phyloP scores from a whole-genome alignment of 2,113 vertebrate genomes.

The Rhinolophus sinicus region DNA sequence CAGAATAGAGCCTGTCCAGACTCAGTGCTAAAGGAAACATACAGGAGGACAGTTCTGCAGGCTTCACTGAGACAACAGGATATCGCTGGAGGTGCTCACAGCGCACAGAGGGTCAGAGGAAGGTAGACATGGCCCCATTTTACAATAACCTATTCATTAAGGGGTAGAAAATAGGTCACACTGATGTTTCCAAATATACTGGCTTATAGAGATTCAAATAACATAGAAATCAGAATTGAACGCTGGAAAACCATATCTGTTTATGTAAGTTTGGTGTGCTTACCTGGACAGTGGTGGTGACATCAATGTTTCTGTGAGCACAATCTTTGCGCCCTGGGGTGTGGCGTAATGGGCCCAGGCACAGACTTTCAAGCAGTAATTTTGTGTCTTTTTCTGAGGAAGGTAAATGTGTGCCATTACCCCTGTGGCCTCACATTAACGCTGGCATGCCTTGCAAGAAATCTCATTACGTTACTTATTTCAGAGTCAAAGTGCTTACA shows the following conservation, averaged over 20 bases:
- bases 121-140: background rate
- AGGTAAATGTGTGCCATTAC: constrained; percentile 3
- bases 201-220: background rate
- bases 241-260: background rate
- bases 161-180: background rate
- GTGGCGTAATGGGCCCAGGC: background rate
- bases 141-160: background rate
- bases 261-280: background rate
- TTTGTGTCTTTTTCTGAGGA: background rate
- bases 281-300: no score
- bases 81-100: accelerated
- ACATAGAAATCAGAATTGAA: background rate
- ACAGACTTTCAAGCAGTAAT: background rate
- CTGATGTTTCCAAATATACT: accelerated
- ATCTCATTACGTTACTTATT: constrained; percentile 17
- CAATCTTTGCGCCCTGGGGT: background rate
- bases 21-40: background rate
- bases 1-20: background rate
- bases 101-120: background rate
- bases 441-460: background rate
- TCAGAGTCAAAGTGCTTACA: constrained; percentile 55
- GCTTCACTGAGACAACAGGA: background rate
- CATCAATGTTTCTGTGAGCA: background rate
- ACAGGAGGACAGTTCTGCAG: background rate
- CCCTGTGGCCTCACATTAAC: background rate